phyloP scores from a whole-genome alignment of 2,797 vertebrate genomes.

The Crenichthys baileyi region DNA sequence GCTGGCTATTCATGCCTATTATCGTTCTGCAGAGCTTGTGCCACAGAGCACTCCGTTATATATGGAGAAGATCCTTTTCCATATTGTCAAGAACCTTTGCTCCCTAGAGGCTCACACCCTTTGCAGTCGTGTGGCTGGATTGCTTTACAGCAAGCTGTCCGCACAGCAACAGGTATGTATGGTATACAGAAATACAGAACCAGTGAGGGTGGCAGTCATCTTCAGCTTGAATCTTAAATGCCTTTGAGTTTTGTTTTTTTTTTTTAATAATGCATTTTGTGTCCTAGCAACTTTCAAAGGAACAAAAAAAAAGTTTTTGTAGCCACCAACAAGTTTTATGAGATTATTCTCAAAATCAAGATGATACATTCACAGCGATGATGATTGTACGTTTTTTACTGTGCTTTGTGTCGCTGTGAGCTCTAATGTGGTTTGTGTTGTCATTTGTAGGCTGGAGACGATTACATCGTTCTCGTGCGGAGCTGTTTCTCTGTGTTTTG shows the following conservation, averaged over 20 bases:
- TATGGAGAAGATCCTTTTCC: slow-evolving; percentile 91
- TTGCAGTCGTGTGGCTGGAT: slow-evolving; percentile 64
- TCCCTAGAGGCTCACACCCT: slow-evolving; percentile 41
- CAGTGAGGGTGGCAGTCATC: neutral
- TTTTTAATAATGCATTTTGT: neutral
- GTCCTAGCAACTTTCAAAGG: neutral
- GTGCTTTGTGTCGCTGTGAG: neutral
- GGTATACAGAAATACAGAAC: no score
- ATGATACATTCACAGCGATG: neutral
- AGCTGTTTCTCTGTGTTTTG: slow-evolving; percentile 86
- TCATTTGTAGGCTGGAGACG: slow-evolving; percentile 71
- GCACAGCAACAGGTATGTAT: slow-evolving; percentile 57
- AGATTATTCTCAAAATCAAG: neutral
- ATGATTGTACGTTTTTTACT: neutral
- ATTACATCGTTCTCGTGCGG: slow-evolving; percentile 75
- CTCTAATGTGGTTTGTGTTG: slow-evolving; percentile 17
- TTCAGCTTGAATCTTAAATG: neutral
- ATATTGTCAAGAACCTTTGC: slow-evolving; percentile 84
- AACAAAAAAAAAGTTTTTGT: neutral
- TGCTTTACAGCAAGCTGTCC: slow-evolving; percentile 81
- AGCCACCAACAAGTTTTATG: neutral
- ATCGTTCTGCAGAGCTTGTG: slow-evolving; percentile 45
- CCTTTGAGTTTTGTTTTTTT: neutral
- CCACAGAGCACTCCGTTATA: slow-evolving; percentile 82
- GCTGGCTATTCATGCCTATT: slow-evolving; percentile 80